These are phyloP conservation scores for Lasioglossum oenotherae DNA, from an alignment of 2,888 invertebrate species.

Conservation along the genomic window DNA sequence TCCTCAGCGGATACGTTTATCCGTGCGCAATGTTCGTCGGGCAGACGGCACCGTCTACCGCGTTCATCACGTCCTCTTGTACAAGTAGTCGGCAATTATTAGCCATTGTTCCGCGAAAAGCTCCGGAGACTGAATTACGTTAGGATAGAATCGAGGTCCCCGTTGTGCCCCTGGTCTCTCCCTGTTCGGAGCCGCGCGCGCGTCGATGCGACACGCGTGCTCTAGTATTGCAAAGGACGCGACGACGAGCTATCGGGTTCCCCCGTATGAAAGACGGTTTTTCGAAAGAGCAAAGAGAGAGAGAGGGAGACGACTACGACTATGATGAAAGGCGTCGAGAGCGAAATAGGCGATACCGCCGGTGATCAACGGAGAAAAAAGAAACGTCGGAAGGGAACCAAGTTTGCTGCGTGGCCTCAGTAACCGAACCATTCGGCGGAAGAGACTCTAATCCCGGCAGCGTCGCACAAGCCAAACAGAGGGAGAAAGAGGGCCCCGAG, in stretches of 20 bases:
- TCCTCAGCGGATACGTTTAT: slow-evolving; percentile 59
- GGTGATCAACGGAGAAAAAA: neutral
- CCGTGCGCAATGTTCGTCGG: slow-evolving; percentile 22
- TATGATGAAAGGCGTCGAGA: neutral
- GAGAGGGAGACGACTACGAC: neutral
- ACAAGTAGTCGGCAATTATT: slow-evolving; percentile 80
- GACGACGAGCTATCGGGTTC: neutral
- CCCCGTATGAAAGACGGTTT: neutral
- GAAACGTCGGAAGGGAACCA: neutral
- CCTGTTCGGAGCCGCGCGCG: neutral
- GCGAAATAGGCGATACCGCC: neutral
- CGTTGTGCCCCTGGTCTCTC: slow-evolving; percentile 24
- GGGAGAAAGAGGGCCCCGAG: neutral
- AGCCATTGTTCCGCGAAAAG: slow-evolving; percentile 80
- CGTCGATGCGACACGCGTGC: neutral
- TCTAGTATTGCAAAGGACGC: neutral
- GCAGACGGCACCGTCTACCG: slow-evolving; percentile 36
- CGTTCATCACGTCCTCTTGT: slow-evolving; percentile 50
- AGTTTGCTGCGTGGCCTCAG: neutral
- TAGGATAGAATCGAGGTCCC: slow-evolving; percentile 59
- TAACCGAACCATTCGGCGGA: slow-evolving; percentile 38
- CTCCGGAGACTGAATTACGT: slow-evolving; percentile 78
- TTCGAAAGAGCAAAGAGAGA: neutral
- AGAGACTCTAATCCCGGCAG: slow-evolving; percentile 53
- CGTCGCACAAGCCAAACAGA: neutral